Conservation (phyloP, 1,140 invertebrate species). For the Drosophila parvula region DNA sequence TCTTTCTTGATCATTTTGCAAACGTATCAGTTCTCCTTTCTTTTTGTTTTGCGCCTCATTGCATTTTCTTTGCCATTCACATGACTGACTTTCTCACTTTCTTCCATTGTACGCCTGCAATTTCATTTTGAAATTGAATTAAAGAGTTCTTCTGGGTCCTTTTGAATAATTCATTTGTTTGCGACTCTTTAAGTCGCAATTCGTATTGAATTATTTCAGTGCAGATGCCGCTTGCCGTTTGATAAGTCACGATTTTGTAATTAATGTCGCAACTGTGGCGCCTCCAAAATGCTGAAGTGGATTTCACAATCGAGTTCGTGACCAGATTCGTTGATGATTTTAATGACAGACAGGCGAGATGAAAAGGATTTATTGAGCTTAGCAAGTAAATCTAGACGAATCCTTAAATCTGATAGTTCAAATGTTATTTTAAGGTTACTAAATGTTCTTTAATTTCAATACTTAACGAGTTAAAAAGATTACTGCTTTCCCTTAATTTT, state of each 20-base stretch:
- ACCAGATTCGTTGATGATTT: constrained; percentile 42
- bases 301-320: constrained; percentile 57
- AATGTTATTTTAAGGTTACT: too few species aligned
- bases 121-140: constrained; percentile 43
- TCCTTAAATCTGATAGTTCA: too few species aligned
- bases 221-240: constrained; percentile 23
- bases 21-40: neutral
- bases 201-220: constrained; percentile 7
- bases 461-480: neutral
- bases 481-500: neutral
- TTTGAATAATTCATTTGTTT: constrained; percentile 40
- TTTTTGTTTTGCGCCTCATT: constrained; percentile 33
- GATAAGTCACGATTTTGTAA: constrained; percentile 54
- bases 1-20: constrained; percentile 11
- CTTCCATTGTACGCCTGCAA: constrained; percentile 12
- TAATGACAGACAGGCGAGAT: constrained; percentile 7
- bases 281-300: constrained; percentile 34
- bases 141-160: constrained; percentile 4
- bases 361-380: constrained; percentile 34
- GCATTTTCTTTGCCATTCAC: constrained; percentile 24
- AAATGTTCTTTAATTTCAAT: neutral
- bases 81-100: constrained; percentile 36
- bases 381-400: constrained; percentile 25
- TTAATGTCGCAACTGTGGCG: constrained; percentile 46
- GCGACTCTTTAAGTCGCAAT: constrained; percentile 6